Evolutionary conservation across 2,113 vertebrate species (phyloP).

Genomic region (Anthoscopus minutus): DNA sequence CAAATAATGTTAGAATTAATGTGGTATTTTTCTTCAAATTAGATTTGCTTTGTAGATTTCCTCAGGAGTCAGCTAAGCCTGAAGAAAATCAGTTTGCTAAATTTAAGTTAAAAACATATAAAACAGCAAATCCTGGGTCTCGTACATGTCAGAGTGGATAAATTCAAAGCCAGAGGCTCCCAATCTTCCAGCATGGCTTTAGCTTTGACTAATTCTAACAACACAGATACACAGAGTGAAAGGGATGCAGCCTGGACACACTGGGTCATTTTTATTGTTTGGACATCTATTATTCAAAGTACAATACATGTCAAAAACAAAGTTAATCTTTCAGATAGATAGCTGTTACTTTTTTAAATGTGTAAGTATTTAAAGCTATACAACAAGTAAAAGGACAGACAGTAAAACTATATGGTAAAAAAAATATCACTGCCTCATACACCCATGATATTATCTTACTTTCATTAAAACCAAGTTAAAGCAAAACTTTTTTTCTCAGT

Average conservation of each 20-base stretch:
- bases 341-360: neutral
- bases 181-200: neutral
- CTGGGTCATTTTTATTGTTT: neutral
- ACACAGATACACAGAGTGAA: accelerated
- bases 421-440: neutral
- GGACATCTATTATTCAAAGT: neutral
- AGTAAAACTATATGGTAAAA: neutral
- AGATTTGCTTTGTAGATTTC: neutral
- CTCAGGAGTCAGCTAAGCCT: neutral
- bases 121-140: neutral
- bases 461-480: neutral
- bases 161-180: neutral
- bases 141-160: neutral
- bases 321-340: neutral
- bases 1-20: neutral
- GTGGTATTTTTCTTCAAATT: neutral
- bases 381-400: neutral
- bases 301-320: neutral
- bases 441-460: neutral
- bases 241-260: neutral
- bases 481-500: neutral
- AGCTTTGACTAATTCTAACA: neutral
- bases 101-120: neutral
- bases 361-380: neutral
- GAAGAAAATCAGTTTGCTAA: neutral